Percentiles rank a stretch among this genome's conserved stretches.
Conservation (phyloP, 37 sponge, comb jelly and placozoan genomes). For the Bolinopsis microptera region DNA sequence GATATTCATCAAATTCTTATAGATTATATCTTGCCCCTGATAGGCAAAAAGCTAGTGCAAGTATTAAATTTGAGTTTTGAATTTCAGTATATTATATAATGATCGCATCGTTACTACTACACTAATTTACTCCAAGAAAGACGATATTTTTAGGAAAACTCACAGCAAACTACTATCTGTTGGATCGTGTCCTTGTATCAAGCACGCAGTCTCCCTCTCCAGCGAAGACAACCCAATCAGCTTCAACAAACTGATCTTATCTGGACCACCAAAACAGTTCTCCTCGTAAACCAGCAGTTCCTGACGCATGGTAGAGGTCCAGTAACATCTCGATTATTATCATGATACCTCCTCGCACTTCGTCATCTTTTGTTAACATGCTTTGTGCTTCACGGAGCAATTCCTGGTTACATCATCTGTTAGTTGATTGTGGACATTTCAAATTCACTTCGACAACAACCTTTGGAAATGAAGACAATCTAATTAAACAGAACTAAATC, state of each 20-base stretch:
- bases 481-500: too few species aligned
- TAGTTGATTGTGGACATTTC: background rate
- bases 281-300: conserved; percentile 29
- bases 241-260: background rate
- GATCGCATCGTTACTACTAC: too few species aligned
- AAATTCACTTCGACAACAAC: too few species aligned
- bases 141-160: conserved; percentile 2
- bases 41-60: too few species aligned
- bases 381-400: background rate
- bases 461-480: too few species aligned
- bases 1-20: too few species aligned
- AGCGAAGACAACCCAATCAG: conserved; percentile 27
- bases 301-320: background rate
- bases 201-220: conserved; percentile 50
- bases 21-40: too few species aligned
- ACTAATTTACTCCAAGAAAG: too few species aligned
- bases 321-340: conserved; percentile 34
- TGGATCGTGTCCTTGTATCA: background rate
- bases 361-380: conserved; percentile 24
- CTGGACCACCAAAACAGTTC: conserved; percentile 39
- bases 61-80: too few species aligned
- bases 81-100: too few species aligned
- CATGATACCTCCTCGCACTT: conserved; percentile 18
- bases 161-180: conserved; percentile 1
- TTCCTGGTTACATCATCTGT: too few species aligned